A percentile compares a stretch with the other conserved stretches of the same genome.
Conservation (phyloP, 2,797 vertebrate genomes). For the Euthynnus affinis region DNA sequence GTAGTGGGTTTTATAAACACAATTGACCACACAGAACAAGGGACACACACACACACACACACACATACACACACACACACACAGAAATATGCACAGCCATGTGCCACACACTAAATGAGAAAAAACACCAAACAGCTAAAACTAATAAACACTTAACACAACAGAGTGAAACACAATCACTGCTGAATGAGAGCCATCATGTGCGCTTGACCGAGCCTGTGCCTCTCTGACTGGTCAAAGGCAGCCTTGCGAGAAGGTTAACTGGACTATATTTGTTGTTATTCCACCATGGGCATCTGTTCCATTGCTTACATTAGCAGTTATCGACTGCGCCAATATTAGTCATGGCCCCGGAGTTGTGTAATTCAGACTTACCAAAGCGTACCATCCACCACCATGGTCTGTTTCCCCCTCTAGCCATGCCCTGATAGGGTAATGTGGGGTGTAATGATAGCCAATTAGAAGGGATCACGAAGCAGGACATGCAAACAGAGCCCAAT, state of each 20-base stretch:
- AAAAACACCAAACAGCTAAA: conserved; percentile 38
- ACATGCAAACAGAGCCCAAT: conserved; percentile 79
- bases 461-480: conserved; percentile 86
- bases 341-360: conserved; percentile 83
- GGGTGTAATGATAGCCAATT: conserved; percentile 87
- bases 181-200: conserved; percentile 75
- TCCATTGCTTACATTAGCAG: conserved; percentile 81
- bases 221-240: conserved; percentile 75
- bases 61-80: background rate
- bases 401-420: conserved; percentile 82
- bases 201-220: conserved; percentile 74
- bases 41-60: conserved; percentile 29
- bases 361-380: conserved; percentile 86
- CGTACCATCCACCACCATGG: conserved; percentile 82
- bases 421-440: conserved; percentile 84
- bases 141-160: conserved; percentile 79
- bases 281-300: conserved; percentile 80
- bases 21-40: conserved; percentile 62
- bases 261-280: conserved; percentile 83
- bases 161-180: conserved; percentile 75
- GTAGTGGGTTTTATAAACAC: conserved; percentile 66
- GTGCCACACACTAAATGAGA: conserved; percentile 15
- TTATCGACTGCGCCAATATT: conserved; percentile 83
- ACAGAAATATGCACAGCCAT: background rate
- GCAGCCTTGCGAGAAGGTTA: conserved; percentile 84